Evolutionary conservation across 1,140 invertebrate species (phyloP).

Genomic region (Drosophila parabipectinata): DNA sequence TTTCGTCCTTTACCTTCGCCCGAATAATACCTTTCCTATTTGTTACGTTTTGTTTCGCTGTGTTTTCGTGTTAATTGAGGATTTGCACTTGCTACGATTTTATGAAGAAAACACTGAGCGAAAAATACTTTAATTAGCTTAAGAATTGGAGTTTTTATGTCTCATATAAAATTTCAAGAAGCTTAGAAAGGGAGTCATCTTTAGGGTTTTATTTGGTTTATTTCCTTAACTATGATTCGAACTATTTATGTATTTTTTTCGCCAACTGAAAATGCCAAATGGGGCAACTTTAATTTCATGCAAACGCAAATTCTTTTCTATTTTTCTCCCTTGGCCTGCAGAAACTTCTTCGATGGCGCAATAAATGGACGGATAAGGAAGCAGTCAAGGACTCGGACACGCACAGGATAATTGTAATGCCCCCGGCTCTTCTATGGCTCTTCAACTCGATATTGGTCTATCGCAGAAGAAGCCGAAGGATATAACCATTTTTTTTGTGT

Average conservation of each 20-base stretch:
- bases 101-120: slow-evolving; percentile 41
- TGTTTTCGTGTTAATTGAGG: slow-evolving; percentile 73
- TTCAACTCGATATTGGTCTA: neutral
- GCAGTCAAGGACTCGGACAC: slow-evolving; percentile 51
- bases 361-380: slow-evolving; percentile 56
- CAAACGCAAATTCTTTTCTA: slow-evolving; percentile 48
- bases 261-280: neutral
- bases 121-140: neutral
- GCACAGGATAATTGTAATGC: slow-evolving; percentile 73
- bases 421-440: slow-evolving; percentile 17
- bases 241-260: neutral
- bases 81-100: slow-evolving; percentile 73
- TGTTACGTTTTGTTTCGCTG: slow-evolving; percentile 15
- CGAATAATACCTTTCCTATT: slow-evolving; percentile 4
- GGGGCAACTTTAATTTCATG: slow-evolving; percentile 17
- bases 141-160: neutral
- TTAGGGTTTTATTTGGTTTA: neutral
- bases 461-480: neutral
- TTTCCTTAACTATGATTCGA: neutral
- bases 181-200: neutral
- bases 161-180: neutral
- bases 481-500: neutral
- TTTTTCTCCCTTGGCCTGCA: neutral
- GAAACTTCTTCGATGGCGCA: slow-evolving; percentile 67
- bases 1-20: slow-evolving; percentile 40